Conservation (phyloP, 2,113 vertebrate genomes). For the Martes martes region DNA sequence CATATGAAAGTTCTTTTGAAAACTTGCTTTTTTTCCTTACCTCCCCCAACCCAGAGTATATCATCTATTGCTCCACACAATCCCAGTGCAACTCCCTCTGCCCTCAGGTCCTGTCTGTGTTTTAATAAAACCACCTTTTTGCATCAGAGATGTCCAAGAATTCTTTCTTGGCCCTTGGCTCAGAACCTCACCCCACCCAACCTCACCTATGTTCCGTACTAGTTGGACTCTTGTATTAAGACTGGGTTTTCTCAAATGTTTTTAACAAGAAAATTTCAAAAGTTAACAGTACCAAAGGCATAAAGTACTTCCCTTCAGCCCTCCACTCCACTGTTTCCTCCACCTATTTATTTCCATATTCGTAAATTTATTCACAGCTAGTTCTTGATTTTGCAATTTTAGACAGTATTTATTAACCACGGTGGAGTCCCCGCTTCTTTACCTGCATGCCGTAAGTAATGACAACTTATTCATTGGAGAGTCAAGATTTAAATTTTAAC, state of each 20-base stretch:
- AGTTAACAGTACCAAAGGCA: neutral
- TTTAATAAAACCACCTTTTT: neutral
- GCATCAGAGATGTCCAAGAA: neutral
- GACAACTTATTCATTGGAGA: neutral
- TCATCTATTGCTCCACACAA: neutral
- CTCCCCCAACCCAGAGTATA: neutral
- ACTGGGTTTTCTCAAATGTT: neutral
- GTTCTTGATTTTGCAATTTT: neutral
- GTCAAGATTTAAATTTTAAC: constrained; percentile 5
- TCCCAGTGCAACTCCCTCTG: too few relatives aligned
- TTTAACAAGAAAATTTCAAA: neutral
- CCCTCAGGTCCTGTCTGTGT: neutral
- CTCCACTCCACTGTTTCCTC: neutral
- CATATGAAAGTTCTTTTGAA: neutral
- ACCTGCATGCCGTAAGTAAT: neutral
- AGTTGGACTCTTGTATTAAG: neutral
- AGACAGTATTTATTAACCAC: neutral
- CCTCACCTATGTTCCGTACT: neutral
- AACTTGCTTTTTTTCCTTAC: neutral
- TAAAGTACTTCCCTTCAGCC: neutral
- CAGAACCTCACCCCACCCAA: neutral
- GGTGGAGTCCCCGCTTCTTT: neutral
- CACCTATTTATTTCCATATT: neutral
- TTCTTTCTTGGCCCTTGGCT: neutral
- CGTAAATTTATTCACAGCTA: neutral